These are phyloP conservation scores for Lampris megalopsis DNA, from an alignment of 2,113 vertebrate species.

Conservation along the genomic window DNA sequence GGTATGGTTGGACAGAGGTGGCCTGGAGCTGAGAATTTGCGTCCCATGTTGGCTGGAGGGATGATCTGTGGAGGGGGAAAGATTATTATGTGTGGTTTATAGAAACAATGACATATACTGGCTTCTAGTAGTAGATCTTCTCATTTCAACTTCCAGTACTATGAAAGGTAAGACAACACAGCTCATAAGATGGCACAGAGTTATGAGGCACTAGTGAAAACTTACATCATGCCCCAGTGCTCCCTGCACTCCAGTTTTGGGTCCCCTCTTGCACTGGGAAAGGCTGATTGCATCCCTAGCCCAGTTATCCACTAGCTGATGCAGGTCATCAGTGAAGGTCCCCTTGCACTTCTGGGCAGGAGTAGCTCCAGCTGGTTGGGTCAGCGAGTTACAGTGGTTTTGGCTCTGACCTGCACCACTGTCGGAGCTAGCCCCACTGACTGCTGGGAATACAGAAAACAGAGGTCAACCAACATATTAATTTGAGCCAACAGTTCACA, in stretches of 20 bases:
- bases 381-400: constrained; percentile 45
- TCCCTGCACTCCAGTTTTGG: constrained; percentile 78
- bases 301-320: constrained; percentile 96
- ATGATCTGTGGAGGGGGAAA: constrained; percentile 60
- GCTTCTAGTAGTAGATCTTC: too few species aligned
- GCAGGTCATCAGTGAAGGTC: constrained; percentile 95
- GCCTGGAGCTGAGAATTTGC: constrained; percentile 93
- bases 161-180: neutral
- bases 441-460: constrained; percentile 46
- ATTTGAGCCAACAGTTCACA: neutral
- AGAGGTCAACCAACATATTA: neutral
- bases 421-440: constrained; percentile 54
- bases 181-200: neutral
- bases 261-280: constrained; percentile 89
- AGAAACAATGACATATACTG: neutral
- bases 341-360: constrained; percentile 88
- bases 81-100: neutral
- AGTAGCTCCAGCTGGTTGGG: constrained; percentile 72
- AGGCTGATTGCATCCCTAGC: constrained; percentile 94
- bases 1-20: constrained; percentile 86
- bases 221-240: constrained; percentile 83
- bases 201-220: neutral
- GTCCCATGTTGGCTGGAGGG: constrained; percentile 88
- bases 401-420: constrained; percentile 69
- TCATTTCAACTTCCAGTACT: too few species aligned